A percentile compares a stretch with the other conserved stretches of the same genome.
Evolutionary conservation across 2,888 invertebrate genomes (phyloP).

Genomic region (Agrotis segetum): DNA sequence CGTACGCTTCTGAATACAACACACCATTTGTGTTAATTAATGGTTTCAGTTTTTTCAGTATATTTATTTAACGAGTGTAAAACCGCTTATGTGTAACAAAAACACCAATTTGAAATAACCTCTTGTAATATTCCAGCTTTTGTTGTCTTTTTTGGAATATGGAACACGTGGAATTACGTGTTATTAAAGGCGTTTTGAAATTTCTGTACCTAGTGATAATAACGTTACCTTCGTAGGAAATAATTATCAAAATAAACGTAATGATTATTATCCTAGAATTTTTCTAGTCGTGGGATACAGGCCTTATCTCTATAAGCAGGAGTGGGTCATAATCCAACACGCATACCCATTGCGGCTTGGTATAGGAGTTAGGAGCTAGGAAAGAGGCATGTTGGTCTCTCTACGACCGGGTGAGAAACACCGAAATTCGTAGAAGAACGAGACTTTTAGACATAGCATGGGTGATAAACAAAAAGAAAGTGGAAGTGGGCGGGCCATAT

Average conservation of each 20-base stretch:
- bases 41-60: constrained; percentile 16
- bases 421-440: too few relatives aligned
- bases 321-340: too few relatives aligned
- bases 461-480: too few relatives aligned
- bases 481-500: too few relatives aligned
- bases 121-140: not conserved
- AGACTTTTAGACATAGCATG: too few relatives aligned
- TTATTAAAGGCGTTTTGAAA: not conserved
- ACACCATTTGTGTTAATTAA: constrained; percentile 13
- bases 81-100: constrained; percentile 7
- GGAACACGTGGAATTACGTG: not conserved
- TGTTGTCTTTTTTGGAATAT: not conserved
- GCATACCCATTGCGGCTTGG: too few relatives aligned
- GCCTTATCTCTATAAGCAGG: too few relatives aligned
- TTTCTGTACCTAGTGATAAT: not conserved
- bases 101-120: constrained; percentile 17
- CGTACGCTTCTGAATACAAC: constrained; percentile 17
- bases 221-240: not conserved
- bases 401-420: too few relatives aligned
- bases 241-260: not conserved
- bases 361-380: too few relatives aligned
- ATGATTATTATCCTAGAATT: too few relatives aligned
- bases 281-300: too few relatives aligned
- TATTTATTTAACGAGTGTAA: constrained; percentile 12
- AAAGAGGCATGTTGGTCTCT: too few relatives aligned